Conservation (phyloP, 2,797 vertebrate genomes). For the Myotis findleyi region DNA sequence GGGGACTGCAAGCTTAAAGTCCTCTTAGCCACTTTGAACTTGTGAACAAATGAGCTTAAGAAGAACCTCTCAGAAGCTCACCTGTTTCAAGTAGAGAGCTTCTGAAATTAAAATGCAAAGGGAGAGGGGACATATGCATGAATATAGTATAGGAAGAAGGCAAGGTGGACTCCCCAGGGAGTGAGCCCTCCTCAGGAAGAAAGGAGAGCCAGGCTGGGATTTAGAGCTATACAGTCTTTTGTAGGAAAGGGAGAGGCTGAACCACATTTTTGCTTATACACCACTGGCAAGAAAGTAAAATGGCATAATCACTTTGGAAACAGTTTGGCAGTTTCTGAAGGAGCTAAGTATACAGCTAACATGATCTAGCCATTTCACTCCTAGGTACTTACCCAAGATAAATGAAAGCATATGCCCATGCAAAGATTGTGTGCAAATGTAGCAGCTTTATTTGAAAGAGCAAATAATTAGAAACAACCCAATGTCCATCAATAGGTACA, state of each 20-base stretch:
- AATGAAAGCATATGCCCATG: not conserved
- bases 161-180: not conserved
- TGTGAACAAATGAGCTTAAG: constrained; percentile 61
- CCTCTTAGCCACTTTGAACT: constrained; percentile 57
- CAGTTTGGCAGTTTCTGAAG: not conserved
- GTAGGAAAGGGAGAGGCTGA: not conserved
- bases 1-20: constrained; percentile 32
- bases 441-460: not conserved
- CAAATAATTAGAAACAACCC: not conserved
- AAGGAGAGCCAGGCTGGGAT: not conserved
- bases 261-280: not conserved
- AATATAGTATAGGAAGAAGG: not conserved
- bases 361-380: not conserved
- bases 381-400: not conserved
- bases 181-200: not conserved
- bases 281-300: not conserved
- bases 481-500: not conserved
- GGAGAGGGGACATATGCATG: not conserved
- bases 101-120: constrained; percentile 25
- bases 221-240: not conserved
- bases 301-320: not conserved
- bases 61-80: constrained; percentile 32
- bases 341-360: not conserved
- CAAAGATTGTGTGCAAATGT: not conserved
- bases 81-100: constrained; percentile 39